phyloP scores from a whole-genome alignment of 2,113 vertebrate genomes.

The Riparia riparia region DNA sequence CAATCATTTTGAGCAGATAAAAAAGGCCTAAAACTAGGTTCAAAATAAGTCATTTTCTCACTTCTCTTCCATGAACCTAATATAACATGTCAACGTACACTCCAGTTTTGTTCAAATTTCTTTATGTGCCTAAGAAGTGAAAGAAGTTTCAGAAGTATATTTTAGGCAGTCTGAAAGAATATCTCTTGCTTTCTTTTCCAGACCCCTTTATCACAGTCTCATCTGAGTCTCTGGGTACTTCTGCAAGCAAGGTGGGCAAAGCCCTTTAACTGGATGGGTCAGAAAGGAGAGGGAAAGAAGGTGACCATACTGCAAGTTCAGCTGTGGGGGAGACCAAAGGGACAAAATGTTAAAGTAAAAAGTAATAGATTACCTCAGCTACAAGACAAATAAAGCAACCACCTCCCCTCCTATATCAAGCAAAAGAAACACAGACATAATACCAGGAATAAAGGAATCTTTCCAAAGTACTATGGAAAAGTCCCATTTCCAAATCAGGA shows the following conservation, averaged over 20 bases:
- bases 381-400: neutral
- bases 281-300: neutral
- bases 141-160: neutral
- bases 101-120: neutral
- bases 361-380: neutral
- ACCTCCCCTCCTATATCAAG: neutral
- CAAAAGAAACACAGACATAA: neutral
- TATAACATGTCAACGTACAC: neutral
- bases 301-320: neutral
- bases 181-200: neutral
- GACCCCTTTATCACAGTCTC: neutral
- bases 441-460: neutral
- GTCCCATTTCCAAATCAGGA: neutral
- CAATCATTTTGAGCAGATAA: neutral
- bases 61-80: neutral
- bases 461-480: neutral
- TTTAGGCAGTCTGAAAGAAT: neutral
- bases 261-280: neutral
- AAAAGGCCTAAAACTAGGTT: neutral
- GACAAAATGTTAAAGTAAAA: neutral
- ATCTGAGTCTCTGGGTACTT: neutral
- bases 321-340: neutral
- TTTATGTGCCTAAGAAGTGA: neutral
- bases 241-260: neutral
- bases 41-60: neutral